Evolutionary conservation across 1,140 invertebrate genomes (phyloP).

Genomic region (Drosophila sturtevanti): DNA sequence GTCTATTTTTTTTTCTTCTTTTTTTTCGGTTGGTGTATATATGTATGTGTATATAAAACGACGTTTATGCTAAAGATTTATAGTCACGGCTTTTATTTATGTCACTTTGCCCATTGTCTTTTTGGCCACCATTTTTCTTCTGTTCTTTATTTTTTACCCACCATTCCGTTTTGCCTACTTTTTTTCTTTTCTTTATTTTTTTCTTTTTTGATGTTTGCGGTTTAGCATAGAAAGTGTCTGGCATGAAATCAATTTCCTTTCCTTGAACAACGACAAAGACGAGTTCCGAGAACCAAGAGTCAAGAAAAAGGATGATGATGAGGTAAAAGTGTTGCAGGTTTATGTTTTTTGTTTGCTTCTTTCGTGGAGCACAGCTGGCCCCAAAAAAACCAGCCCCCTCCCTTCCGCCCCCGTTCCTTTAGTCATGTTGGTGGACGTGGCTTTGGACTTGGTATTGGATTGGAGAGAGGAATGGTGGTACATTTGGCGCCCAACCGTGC

Average conservation of each 20-base stretch:
- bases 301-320: slow-evolving; percentile 56
- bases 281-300: neutral
- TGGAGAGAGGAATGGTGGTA: slow-evolving; percentile 24
- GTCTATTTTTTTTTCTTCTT: neutral
- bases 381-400: no score
- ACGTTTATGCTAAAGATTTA: slow-evolving; percentile 75
- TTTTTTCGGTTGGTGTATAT: no score
- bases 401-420: no score
- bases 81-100: slow-evolving; percentile 79
- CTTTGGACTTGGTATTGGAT: neutral
- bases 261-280: slow-evolving; percentile 5
- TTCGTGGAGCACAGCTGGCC: slow-evolving; percentile 40
- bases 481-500: slow-evolving; percentile 70
- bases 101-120: slow-evolving; percentile 57
- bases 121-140: slow-evolving; percentile 53
- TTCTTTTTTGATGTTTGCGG: slow-evolving; percentile 31
- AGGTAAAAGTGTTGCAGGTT: slow-evolving; percentile 77
- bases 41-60: no score
- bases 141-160: no score
- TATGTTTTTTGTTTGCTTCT: slow-evolving; percentile 25
- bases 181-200: neutral
- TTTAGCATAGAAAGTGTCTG: slow-evolving; percentile 61
- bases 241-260: slow-evolving; percentile 75
- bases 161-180: neutral
- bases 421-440: no score